A percentile compares a stretch with the other conserved stretches of the same genome.
phyloP scores from a whole-genome alignment of 2,797 vertebrate species.

The Threskiornis aethiopicus region DNA sequence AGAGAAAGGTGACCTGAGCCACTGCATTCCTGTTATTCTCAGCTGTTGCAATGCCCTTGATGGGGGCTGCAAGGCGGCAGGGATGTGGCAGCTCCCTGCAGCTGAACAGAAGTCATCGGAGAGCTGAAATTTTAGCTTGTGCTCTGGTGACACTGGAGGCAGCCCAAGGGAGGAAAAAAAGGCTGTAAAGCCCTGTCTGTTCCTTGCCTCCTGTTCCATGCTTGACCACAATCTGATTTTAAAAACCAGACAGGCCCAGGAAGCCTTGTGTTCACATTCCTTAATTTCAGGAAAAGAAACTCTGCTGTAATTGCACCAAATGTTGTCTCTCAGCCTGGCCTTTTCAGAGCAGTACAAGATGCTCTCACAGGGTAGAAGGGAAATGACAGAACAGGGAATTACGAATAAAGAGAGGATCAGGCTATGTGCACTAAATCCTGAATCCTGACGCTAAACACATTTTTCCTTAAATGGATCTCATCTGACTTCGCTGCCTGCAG shows the following conservation, averaged over 20 bases:
- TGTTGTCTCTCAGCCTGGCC: neutral
- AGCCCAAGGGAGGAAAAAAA: neutral
- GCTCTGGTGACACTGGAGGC: neutral
- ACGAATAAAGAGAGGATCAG: neutral
- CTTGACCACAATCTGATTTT: neutral
- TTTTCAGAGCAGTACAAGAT: neutral
- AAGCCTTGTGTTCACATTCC: neutral
- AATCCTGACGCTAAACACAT: neutral
- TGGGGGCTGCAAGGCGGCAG: neutral
- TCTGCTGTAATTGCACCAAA: neutral
- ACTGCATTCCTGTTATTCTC: conserved; percentile 53
- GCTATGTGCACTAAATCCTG: neutral
- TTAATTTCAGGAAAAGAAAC: neutral
- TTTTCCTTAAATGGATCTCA: conserved; percentile 18
- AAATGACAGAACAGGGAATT: conserved; percentile 7
- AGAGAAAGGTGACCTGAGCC: conserved; percentile 17
- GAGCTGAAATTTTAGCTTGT: neutral
- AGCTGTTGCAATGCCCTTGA: conserved; percentile 42
- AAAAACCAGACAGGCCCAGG: neutral
- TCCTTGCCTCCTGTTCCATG: neutral
- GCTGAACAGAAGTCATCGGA: neutral
- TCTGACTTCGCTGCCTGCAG: conserved; percentile 15
- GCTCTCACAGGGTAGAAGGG: neutral
- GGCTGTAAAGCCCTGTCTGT: neutral
- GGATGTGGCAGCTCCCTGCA: neutral